Evolutionary conservation across 1,140 invertebrate species (phyloP).

Genomic region (Solenopsis invicta): DNA sequence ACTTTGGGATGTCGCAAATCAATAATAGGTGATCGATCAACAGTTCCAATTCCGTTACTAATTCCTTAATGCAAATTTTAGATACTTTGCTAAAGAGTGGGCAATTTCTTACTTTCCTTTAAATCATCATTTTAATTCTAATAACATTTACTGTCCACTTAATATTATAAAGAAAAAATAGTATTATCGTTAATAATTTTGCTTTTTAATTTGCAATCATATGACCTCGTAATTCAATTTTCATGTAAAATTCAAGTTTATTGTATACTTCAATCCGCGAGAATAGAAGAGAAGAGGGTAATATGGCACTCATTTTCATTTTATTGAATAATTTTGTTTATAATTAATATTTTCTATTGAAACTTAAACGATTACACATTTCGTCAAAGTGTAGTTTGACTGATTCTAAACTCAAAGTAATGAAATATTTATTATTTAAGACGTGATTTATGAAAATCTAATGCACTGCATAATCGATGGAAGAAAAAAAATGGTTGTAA

Average conservation of each 20-base stretch:
- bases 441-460: too few species aligned
- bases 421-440: too few species aligned
- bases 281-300: too few species aligned
- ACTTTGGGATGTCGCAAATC: not conserved
- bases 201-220: not conserved
- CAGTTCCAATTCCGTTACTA: not conserved
- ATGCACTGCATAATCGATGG: too few species aligned
- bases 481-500: too few species aligned
- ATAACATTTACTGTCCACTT: not conserved
- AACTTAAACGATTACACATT: too few species aligned
- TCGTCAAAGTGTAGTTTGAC: too few species aligned
- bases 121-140: not conserved
- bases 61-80: not conserved
- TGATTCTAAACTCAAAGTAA: too few species aligned
- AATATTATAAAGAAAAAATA: not conserved
- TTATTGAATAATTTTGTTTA: too few species aligned
- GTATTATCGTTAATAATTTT: not conserved
- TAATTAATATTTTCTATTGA: too few species aligned
- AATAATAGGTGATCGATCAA: conserved; percentile 37
- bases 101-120: not conserved
- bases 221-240: not conserved
- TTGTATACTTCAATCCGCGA: not conserved
- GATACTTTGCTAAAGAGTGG: not conserved
- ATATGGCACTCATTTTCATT: too few species aligned
- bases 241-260: not conserved